Evolutionary conservation across 2,113 vertebrate genomes (phyloP), one percentile per base, ranked within the genome.

Genomic region (Prinia subflava): DNA sequence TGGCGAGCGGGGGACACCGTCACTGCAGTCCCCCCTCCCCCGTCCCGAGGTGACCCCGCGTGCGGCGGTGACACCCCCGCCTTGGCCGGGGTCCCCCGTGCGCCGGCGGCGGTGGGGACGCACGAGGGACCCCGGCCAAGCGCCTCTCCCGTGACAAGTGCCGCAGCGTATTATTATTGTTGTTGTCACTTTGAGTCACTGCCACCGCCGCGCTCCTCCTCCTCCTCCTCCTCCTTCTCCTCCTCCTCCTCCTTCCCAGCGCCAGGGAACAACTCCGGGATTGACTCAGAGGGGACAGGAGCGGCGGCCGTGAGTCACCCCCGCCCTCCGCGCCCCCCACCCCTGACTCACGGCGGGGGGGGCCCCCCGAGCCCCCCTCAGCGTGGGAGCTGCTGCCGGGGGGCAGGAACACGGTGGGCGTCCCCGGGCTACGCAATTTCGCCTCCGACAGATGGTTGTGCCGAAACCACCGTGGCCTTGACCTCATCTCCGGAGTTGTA

Each of bases 161-260:
- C 83, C 79, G 89, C 93, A 91, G 75, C 75, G 68, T 59, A 63
- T 85, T 80, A 89, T 92, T 85, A 85, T 84, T 81, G 75, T 82
- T 90, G 82, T 86, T 87, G 92, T 80, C 80, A 74, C 92, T 69
- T 88, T 83, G 92, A 92, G 77, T 90, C 94, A 90, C 83, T 39
- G 57, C 78, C 90, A 52, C 83, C 78, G 44, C 86, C 85, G 75
- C 39, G 69, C 87, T 82, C 52, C 82, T 62, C 74, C 78, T 67
- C 75, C 47, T 65, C 63, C 63, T 65, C 42, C 63, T 65, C 41
- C 62, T 47, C 6, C 77, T 73, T 31, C 52, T 77, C 55, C 83
- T 64, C 81, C n/a, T n/a, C n/a, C n/a, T n/a, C n/a, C n/a, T n/a
- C n/a, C n/a, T 57, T 19, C 68, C 70, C 63, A 53, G 75, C 28